phyloP scores from a whole-genome alignment of 2,888 invertebrate species.

The Dasypolia templi region DNA sequence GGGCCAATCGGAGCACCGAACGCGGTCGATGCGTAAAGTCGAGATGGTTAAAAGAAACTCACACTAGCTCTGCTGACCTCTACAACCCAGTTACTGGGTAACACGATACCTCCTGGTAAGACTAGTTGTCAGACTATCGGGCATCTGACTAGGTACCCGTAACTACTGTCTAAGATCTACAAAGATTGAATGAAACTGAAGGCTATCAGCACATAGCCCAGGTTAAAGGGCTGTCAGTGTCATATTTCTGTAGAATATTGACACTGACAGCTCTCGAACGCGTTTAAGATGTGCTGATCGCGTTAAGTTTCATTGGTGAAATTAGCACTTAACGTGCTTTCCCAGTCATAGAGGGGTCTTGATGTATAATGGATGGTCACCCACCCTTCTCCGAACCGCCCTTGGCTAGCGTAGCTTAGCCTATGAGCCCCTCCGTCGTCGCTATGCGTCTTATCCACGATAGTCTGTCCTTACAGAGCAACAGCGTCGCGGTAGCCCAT shows the following conservation, averaged over 20 bases:
- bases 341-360: neutral
- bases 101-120: neutral
- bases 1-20: no score
- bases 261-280: no score
- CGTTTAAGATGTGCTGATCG: no score
- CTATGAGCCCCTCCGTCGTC: fast-evolving
- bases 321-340: neutral
- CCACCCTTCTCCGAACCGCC: neutral
- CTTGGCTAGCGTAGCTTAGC: neutral
- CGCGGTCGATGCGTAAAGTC: no score
- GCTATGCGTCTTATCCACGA: slow-evolving; percentile 69
- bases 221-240: no score
- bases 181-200: no score
- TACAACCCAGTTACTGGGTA: neutral
- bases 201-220: no score
- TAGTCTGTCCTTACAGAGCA: slow-evolving; percentile 61
- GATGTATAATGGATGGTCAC: neutral
- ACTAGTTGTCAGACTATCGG: no score
- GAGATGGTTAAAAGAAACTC: no score
- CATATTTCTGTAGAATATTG: no score
- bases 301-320: no score
- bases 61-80: no score
- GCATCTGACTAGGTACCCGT: neutral
- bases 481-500: slow-evolving; percentile 75
- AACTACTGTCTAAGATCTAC: neutral